Percentiles rank a stretch among this genome's conserved stretches.
Evolutionary conservation across 2,113 vertebrate genomes (phyloP).

Genomic region (Thamnaconus septentrionalis): DNA sequence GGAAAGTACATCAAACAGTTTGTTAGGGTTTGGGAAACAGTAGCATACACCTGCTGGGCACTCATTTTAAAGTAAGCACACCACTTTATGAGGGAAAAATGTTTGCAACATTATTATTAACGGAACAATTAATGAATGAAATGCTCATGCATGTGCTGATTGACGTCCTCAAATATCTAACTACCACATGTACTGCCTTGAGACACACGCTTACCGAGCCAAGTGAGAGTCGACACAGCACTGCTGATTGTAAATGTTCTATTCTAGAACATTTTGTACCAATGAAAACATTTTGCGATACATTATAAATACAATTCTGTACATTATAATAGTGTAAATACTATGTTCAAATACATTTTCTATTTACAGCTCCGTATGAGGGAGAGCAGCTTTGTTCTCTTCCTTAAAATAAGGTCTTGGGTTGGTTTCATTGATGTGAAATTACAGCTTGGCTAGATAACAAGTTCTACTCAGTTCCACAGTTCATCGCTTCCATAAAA

Average conservation of each 20-base stretch:
- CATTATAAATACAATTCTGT: conserved; percentile 98
- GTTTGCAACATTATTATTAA: too few species aligned
- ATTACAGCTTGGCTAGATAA: conserved; percentile 76
- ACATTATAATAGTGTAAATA: conserved; percentile 91
- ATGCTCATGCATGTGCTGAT: too few species aligned
- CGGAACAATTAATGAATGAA: too few species aligned
- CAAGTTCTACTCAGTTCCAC: conserved; percentile 57
- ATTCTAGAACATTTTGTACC: conserved; percentile 95
- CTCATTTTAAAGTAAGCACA: too few species aligned
- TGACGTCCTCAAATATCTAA: too few species aligned
- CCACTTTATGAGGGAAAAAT: too few species aligned
- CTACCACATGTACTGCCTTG: neutral
- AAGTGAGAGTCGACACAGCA: conserved; percentile 50
- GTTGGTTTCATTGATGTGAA: conserved; percentile 74
- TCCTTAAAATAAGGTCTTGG: conserved; percentile 82
- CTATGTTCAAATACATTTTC: conserved; percentile 82
- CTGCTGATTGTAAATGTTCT: conserved; percentile 81
- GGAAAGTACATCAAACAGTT: too few species aligned
- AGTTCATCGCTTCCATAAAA: conserved; percentile 59
- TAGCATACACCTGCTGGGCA: too few species aligned
- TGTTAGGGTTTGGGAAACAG: too few species aligned
- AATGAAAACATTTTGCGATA: conserved; percentile 88
- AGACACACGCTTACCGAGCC: neutral
- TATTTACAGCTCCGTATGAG: conserved; percentile 87
- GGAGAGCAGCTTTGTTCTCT: conserved; percentile 91